phyloP scores from a whole-genome alignment of 2,113 vertebrate species.

The Tauraco erythrolophus region DNA sequence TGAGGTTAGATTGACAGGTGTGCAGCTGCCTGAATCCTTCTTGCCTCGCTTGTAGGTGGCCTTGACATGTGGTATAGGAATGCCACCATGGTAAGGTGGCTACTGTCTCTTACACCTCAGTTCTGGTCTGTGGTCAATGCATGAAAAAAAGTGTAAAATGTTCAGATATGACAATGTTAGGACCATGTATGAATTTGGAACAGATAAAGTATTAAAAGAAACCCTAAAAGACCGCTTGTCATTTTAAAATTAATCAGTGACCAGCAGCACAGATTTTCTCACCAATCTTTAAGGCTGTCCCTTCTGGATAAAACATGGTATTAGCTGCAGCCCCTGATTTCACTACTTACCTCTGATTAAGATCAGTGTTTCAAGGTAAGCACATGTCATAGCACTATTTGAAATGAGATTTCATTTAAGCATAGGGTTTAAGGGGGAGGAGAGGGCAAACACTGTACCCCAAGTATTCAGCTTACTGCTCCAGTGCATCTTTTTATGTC shows the following conservation, averaged over 20 bases:
- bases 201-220: neutral
- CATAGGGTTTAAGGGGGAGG: neutral
- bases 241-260: neutral
- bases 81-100: neutral
- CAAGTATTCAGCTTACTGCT: neutral
- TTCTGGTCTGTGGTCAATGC: neutral
- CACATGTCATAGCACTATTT: neutral
- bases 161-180: neutral
- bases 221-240: accelerated
- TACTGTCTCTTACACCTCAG: neutral
- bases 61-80: neutral
- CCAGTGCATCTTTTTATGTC: neutral
- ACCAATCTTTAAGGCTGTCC: neutral
- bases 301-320: neutral
- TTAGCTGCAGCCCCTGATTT: neutral
- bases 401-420: neutral
- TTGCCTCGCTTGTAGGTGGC: neutral
- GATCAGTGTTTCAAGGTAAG: neutral
- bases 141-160: neutral
- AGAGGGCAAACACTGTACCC: neutral
- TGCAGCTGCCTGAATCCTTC: neutral
- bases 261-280: neutral
- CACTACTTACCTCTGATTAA: neutral
- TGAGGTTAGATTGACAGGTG: neutral
- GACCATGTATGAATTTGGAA: neutral